These are phyloP conservation scores for Alloscopus bannaensis DNA, from an alignment of 2,888 invertebrate genomes.

Conservation along the genomic window DNA sequence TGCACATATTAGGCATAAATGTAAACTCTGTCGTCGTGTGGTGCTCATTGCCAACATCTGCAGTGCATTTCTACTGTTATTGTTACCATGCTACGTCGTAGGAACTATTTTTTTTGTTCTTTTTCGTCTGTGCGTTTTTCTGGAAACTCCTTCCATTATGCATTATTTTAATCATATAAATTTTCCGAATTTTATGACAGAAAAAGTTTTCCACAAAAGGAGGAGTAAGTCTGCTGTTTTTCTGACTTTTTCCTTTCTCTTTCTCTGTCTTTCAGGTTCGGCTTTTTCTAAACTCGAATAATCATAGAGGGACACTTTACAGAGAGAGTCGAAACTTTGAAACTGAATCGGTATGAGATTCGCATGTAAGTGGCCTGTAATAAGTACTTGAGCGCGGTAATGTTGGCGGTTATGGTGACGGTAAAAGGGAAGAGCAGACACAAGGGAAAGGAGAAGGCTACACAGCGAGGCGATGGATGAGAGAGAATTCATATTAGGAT, in stretches of 20 bases:
- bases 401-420: slow-evolving; percentile 16
- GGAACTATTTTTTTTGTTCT: slow-evolving; percentile 7
- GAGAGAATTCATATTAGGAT: slow-evolving; percentile 62
- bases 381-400: slow-evolving; percentile 39
- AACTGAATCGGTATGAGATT: slow-evolving; percentile 42
- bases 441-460: slow-evolving; percentile 20
- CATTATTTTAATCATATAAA: slow-evolving; percentile 51
- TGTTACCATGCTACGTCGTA: no score
- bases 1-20: no score
- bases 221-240: slow-evolving; percentile 10
- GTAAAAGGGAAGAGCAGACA: slow-evolving; percentile 5
- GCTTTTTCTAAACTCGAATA: slow-evolving; percentile 28
- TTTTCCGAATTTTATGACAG: slow-evolving; percentile 37
- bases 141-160: background rate
- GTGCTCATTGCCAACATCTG: no score
- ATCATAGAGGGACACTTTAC: slow-evolving; percentile 47
- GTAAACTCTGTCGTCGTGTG: no score
- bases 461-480: slow-evolving; percentile 56
- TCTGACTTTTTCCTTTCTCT: slow-evolving; percentile 8
- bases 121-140: no score
- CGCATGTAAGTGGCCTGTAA: slow-evolving; percentile 63
- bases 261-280: slow-evolving; percentile 10
- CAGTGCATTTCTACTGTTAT: no score
- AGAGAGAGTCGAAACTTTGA: slow-evolving; percentile 14
- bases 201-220: slow-evolving; percentile 13